Conservation (phyloP, 2,113 vertebrate genomes). For the Opisthocomus hoazin region DNA sequence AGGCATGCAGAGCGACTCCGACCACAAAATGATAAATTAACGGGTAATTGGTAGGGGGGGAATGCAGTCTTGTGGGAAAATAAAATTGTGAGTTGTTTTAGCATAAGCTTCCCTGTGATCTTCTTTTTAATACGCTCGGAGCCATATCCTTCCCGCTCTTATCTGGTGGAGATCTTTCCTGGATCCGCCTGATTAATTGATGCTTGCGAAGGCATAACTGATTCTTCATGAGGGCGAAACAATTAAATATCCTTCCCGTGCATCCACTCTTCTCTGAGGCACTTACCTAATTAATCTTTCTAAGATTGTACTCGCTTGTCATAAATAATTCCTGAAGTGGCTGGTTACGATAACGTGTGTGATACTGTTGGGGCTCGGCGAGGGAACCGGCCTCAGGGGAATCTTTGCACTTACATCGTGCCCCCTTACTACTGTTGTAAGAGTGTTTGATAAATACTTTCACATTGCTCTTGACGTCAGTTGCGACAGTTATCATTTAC, state of each 20-base stretch:
- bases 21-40: neutral
- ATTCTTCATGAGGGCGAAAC: neutral
- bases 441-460: neutral
- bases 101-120: neutral
- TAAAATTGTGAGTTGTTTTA: neutral
- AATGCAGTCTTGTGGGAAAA: neutral
- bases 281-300: neutral
- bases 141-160: neutral
- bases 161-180: neutral
- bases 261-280: neutral
- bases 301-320: neutral
- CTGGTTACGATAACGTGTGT: neutral
- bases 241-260: neutral
- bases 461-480: accelerated
- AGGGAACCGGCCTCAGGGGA: neutral
- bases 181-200: neutral
- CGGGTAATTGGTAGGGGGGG: neutral
- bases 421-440: neutral
- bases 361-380: accelerated
- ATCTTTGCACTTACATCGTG: neutral
- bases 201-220: neutral
- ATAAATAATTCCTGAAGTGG: neutral
- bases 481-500: neutral
- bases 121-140: neutral
- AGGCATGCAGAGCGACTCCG: neutral